Percentiles rank a stretch among this genome's conserved stretches.
phyloP scores from a whole-genome alignment of 2,888 invertebrate species.

The Patella pellucida region DNA sequence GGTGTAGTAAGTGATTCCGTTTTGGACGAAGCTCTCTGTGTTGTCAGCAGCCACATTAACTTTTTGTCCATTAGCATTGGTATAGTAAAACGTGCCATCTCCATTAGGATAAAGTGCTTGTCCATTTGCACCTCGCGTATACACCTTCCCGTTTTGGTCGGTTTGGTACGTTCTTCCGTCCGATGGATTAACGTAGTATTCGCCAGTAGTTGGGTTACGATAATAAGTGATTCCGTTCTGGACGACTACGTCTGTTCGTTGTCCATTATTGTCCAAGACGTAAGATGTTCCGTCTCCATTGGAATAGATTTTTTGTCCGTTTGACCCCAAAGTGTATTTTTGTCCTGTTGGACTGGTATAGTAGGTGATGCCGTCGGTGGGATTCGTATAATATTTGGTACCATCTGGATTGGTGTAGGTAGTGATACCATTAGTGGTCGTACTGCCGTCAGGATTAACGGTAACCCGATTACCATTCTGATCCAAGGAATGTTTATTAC shows the following conservation, averaged over 20 bases:
- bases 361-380: not conserved
- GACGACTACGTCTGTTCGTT: not conserved
- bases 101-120: no score
- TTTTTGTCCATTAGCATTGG: not conserved
- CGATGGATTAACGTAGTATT: not conserved
- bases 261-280: not conserved
- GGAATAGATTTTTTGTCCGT: not conserved
- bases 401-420: not conserved
- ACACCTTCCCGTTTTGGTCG: not conserved
- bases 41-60: not conserved
- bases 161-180: not conserved
- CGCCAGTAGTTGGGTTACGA: not conserved
- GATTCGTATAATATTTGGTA: not conserved
- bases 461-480: not conserved
- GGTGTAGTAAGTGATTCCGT: not conserved
- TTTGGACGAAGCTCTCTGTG: not conserved
- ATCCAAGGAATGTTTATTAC: not conserved
- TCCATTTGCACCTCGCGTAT: not conserved
- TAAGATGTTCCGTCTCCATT: not conserved
- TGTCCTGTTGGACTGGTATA: not conserved
- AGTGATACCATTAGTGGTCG: not conserved
- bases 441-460: not conserved
- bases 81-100: no score
- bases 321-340: not conserved
- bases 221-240: not conserved